These are phyloP conservation scores for Protonibea diacanthus DNA, from an alignment of 2,797 vertebrate genomes.

Conservation along the genomic window DNA sequence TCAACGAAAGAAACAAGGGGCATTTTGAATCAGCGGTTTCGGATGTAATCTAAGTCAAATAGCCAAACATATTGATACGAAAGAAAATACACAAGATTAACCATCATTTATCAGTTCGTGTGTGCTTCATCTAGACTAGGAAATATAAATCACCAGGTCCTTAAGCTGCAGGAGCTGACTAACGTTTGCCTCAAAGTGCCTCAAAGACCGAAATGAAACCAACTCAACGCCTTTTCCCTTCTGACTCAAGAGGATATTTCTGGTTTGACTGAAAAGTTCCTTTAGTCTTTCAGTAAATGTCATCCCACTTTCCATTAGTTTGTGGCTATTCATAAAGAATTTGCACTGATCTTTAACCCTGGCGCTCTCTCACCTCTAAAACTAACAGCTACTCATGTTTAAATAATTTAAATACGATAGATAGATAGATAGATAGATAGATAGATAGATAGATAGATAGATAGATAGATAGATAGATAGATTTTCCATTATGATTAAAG, in stretches of 20 bases:
- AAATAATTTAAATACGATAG: too few relatives aligned
- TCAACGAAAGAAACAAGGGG: background rate
- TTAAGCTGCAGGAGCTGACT: background rate
- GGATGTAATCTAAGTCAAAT: conserved; percentile 1
- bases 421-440: background rate
- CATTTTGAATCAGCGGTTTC: background rate
- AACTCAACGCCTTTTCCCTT: conserved; percentile 8
- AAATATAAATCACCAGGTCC: background rate
- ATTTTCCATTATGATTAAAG: too few relatives aligned
- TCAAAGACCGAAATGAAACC: background rate
- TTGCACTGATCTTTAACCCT: background rate
- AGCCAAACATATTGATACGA: background rate
- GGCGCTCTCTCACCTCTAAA: background rate
- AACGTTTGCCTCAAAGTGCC: background rate
- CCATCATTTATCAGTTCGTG: accelerated
- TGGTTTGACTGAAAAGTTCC: background rate
- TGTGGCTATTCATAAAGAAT: conserved; percentile 10
- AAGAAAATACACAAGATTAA: background rate
- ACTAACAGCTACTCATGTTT: too few relatives aligned
- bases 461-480: background rate
- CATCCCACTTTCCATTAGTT: background rate
- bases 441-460: background rate
- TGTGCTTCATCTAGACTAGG: background rate
- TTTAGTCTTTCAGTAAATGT: background rate
- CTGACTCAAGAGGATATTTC: conserved; percentile 1